Evolutionary conservation across 2,888 invertebrate species (phyloP), one percentile per base, ranked within the genome.

Genomic region (Pachycephus smyrnensis): DNA sequence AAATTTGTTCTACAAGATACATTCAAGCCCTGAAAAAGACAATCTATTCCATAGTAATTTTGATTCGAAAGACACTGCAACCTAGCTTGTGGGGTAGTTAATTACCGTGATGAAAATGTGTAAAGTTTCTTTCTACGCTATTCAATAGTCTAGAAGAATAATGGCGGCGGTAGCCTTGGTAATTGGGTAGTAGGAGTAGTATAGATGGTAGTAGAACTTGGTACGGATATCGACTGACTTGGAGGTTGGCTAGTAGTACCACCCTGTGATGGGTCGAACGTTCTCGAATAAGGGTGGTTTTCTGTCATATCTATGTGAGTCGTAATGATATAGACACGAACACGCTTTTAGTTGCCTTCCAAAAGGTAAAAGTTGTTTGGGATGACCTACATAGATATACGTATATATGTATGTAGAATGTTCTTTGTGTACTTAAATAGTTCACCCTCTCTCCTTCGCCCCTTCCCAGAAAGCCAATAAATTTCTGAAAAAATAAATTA

Each of bases 251-350:
- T 84, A 88, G 86, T 86, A 86, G 88, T 88, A 85, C 86, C 87
- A 86, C 82, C 80, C 87, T 76, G 88, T 88, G 82, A 84, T 86
- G 86, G 87, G 85, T 76, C 86, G 81, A 87, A 77, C 86, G 75
- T 68, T 77, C 75, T 81, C 73, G 75, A 75, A n/a, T 75, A 74
- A 69, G 74, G 69, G 35, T 69, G 76, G 37, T 76, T 77, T 77
- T 73, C 73, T 73, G 71, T 37, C 35, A 75, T 77, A 80, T 81
- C 77, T 82, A 75, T 75, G 75, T 73, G 77, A 75, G 75, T 55
- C 23, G 9, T 55, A 23, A 55, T 23, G 55, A 55, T 23, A 55
- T 23, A 23, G 23, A 9, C 55, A 55, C 55, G 23, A 55, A 6
- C 55, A 55, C 23, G 23, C 23, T 55, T 55, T 55, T 9, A 55